A percentile compares a stretch with the other conserved stretches of the same genome.
phyloP scores from a whole-genome alignment of 2,888 invertebrate genomes.

The Nematopogon swammerdamellus region DNA sequence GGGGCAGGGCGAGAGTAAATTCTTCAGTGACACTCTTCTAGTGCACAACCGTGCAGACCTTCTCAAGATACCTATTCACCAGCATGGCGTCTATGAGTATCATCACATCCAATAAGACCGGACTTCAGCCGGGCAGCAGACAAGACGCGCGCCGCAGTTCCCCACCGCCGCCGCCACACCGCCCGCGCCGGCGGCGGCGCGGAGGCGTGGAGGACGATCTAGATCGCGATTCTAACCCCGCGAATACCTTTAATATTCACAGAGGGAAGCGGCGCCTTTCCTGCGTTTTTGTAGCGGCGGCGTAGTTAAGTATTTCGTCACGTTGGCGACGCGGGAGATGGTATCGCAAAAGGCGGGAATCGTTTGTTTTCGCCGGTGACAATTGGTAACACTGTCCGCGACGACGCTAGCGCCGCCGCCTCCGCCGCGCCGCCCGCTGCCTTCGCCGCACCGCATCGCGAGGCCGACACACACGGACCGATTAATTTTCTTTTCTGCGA shows the following conservation, averaged over 20 bases:
- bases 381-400: background rate
- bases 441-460: too few relatives aligned
- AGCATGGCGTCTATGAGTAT: too few relatives aligned
- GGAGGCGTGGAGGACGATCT: constrained; percentile 34
- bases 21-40: too few relatives aligned
- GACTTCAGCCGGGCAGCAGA: too few relatives aligned
- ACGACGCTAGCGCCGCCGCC: background rate
- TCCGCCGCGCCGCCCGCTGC: too few relatives aligned
- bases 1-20: too few relatives aligned
- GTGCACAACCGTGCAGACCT: too few relatives aligned
- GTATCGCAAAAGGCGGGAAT: background rate
- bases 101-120: too few relatives aligned
- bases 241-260: background rate
- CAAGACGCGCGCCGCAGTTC: background rate
- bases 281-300: background rate
- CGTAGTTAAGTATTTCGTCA: background rate
- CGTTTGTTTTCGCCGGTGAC: background rate
- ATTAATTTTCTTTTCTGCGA: background rate
- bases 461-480: background rate
- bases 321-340: background rate
- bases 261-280: background rate
- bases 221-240: constrained; percentile 26
- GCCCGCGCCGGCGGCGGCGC: constrained; percentile 28
- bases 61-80: too few relatives aligned
- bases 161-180: background rate